phyloP scores from a whole-genome alignment of 1,140 invertebrate species.

The Conus ventricosus region DNA sequence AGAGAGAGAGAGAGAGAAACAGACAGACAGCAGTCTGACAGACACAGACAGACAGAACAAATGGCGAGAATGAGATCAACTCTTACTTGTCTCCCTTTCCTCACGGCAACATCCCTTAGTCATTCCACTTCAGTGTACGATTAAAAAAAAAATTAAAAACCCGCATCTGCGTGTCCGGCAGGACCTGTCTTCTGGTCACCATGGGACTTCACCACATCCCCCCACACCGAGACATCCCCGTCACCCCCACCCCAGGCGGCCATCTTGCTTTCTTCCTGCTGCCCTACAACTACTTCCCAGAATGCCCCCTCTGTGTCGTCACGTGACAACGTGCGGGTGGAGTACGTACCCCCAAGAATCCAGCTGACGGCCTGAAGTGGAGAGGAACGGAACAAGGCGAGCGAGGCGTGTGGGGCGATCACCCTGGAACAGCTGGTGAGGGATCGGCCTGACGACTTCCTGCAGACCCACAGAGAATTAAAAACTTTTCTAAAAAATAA shows the following conservation, averaged over 20 bases:
- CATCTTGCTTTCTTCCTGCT: conserved; percentile 56
- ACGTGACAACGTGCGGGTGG: conserved; percentile 45
- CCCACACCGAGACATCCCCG: conserved; percentile 61
- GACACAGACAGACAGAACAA: too few relatives aligned
- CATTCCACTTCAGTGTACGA: too few relatives aligned
- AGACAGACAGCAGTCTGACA: too few relatives aligned
- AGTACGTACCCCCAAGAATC: conserved; percentile 13
- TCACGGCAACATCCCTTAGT: too few relatives aligned
- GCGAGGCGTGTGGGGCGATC: background rate
- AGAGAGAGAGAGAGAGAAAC: too few relatives aligned
- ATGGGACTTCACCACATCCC: conserved; percentile 60
- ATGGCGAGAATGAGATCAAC: too few relatives aligned
- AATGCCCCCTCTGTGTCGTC: conserved; percentile 53
- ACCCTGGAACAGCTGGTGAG: too few relatives aligned
- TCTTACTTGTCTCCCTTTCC: too few relatives aligned
- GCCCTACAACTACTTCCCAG: conserved; percentile 62
- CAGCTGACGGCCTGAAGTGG: background rate
- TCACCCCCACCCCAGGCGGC: conserved; percentile 53
- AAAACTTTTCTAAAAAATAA: too few relatives aligned
- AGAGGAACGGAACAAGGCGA: background rate
- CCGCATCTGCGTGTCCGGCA: conserved; percentile 41
- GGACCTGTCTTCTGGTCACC: conserved; percentile 65
- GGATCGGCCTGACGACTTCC: too few relatives aligned
- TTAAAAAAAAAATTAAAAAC: too few relatives aligned
- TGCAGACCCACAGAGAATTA: too few relatives aligned